Evolutionary conservation across 2,797 vertebrate genomes (phyloP), one percentile per base, ranked within the genome.

Genomic region (Lepilemur ruficaudatus): DNA sequence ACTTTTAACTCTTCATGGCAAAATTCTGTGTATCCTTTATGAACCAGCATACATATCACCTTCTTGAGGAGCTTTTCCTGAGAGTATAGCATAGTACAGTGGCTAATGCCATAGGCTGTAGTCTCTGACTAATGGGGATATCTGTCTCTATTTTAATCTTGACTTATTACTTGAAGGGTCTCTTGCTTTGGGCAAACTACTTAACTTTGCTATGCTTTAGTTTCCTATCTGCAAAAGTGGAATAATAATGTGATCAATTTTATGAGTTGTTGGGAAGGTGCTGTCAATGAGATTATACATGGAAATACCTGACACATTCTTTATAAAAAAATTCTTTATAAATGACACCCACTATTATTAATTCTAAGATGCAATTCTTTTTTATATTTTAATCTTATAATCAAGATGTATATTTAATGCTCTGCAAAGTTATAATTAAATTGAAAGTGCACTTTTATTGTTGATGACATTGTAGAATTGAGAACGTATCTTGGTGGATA

Each of bases 361-460:
- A 46, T 89, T 88, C 76, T 94, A 73, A 78, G 23, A 59, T 95
- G 38, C 15, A 86, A 35, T 85, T 82, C 7, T 70, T 28, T 70
- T 94, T 84, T 78, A 78, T 85, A 73, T 96, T 94, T 96, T 87
- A 72, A 72, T 95, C 9, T 95, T 95, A 55, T 48, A 91, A 67
- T 65, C 13, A 95, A 82, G n/a, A 50, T 85, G 5, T 85, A 13
- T 78, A 81, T 80, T 90, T 83, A 22, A 70, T 88, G 3, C 87
- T 63, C 14, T 55, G 73, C 17, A 84, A 87, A 61, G 15, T 14
- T 84, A 18, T 69, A 92, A 92, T 50, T 89, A 79, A 89, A 57
- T 75, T 85, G 52, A 81, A 87, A 82, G 46, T 81, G 12, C 2
- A 80, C 20, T 84, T 93, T 96, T 59, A 72, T 87, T 86, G 63